Conservation (phyloP, 92 coral and sea anemone genomes). For the Chrysogorgia sp. region DNA sequence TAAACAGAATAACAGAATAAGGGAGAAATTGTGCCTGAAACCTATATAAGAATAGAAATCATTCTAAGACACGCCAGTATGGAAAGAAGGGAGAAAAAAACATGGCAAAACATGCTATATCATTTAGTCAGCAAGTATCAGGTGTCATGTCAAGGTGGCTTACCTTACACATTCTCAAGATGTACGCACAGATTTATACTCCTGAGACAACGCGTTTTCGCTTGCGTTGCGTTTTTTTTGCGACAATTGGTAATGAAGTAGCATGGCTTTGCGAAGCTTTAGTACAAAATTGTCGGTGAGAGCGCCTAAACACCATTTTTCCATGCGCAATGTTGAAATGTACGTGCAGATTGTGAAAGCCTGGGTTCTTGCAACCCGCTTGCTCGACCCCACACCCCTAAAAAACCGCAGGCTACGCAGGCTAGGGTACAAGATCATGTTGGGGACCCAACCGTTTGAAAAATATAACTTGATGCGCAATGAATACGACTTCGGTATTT, state of each 20-base stretch:
- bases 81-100: no score
- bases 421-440: no score
- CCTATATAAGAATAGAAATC: no score
- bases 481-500: neutral
- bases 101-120: no score
- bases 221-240: neutral
- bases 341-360: constrained; percentile 11
- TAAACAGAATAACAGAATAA: no score
- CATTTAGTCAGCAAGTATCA: no score
- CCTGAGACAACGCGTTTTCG: constrained; percentile 2
- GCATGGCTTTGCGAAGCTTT: neutral
- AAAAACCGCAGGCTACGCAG: neutral
- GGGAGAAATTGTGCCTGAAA: no score
- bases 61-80: no score
- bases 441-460: neutral
- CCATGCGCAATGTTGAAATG: no score
- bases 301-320: no score
- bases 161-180: constrained; percentile 13
- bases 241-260: neutral
- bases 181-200: constrained; percentile 18
- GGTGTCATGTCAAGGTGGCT: no score
- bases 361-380: constrained; percentile 13
- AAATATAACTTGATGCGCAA: neutral
- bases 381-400: no score
- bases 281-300: neutral